phyloP scores from a whole-genome alignment of 1,140 invertebrate genomes.

The Zaprionus kolodkinae region DNA sequence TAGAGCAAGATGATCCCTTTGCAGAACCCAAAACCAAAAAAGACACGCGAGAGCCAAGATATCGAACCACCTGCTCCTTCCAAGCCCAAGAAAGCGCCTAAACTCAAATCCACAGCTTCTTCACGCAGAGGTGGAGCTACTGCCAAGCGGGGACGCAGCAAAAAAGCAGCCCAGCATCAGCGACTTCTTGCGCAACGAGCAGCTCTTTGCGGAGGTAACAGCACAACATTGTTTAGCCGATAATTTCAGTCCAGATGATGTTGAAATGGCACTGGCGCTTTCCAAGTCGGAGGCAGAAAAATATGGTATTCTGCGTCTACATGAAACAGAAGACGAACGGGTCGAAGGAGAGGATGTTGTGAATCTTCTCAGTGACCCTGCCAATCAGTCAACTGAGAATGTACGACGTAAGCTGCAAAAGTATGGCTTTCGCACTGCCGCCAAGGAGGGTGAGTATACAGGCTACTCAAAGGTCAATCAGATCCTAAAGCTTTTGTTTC shows the following conservation, averaged over 20 bases:
- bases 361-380: constrained; percentile 36
- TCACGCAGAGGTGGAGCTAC: background rate
- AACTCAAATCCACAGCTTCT: constrained; percentile 40
- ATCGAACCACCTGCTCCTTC: constrained; percentile 40
- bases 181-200: constrained; percentile 75
- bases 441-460: constrained; percentile 57
- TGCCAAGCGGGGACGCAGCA: constrained; percentile 5
- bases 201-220: constrained; percentile 73
- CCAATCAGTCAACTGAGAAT: constrained; percentile 38
- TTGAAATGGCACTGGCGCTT: constrained; percentile 77
- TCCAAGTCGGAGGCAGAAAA: constrained; percentile 76
- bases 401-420: constrained; percentile 62
- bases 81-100: constrained; percentile 71
- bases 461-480: background rate
- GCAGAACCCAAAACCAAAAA: constrained; percentile 42
- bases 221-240: constrained; percentile 75
- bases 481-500: background rate
- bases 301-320: constrained; percentile 23
- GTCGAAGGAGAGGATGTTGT: constrained; percentile 44
- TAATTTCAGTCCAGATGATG: constrained; percentile 76
- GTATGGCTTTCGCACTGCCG: constrained; percentile 72
- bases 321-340: constrained; percentile 32
- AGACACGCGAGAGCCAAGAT: constrained; percentile 48
- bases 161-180: constrained; percentile 71
- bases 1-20: constrained; percentile 1